These are phyloP conservation scores for Caenorhabditis uteleia DNA, from an alignment of 2,888 invertebrate genomes.

Conservation along the genomic window DNA sequence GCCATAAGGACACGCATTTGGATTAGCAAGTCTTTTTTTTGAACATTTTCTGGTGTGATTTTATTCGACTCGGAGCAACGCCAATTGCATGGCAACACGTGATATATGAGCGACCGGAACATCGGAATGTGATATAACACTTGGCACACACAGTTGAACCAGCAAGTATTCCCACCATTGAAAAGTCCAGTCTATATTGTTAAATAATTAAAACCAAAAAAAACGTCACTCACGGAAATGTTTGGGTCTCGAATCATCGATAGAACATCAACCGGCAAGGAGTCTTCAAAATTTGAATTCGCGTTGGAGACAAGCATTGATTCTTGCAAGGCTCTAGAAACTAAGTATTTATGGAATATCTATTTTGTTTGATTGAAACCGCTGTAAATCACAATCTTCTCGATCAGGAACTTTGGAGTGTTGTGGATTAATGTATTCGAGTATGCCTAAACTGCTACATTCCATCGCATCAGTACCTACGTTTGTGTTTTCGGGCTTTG, in stretches of 20 bases:
- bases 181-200: slow-evolving; percentile 25
- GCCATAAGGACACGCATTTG: slow-evolving; percentile 24
- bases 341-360: too few species aligned
- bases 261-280: slow-evolving; percentile 2
- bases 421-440: too few species aligned
- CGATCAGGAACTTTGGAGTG: too few species aligned
- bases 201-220: background rate
- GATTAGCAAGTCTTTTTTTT: slow-evolving; percentile 9
- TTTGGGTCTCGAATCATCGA: slow-evolving; percentile 5
- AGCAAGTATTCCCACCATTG: slow-evolving; percentile 48
- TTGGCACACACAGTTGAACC: slow-evolving; percentile 44
- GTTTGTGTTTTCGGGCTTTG: too few species aligned
- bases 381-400: slow-evolving; percentile 5
- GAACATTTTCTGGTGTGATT: background rate
- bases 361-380: too few species aligned
- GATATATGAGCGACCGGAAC: slow-evolving; percentile 16
- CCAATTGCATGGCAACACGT: slow-evolving; percentile 6
- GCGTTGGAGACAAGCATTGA: background rate
- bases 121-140: slow-evolving; percentile 20
- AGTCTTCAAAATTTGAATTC: background rate
- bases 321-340: slow-evolving; percentile 1
- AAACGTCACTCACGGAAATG: slow-evolving; percentile 8
- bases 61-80: background rate
- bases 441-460: too few species aligned
- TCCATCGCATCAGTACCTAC: too few species aligned